phyloP scores from a whole-genome alignment of 2,888 invertebrate genomes.

The Campaea margaritaria region DNA sequence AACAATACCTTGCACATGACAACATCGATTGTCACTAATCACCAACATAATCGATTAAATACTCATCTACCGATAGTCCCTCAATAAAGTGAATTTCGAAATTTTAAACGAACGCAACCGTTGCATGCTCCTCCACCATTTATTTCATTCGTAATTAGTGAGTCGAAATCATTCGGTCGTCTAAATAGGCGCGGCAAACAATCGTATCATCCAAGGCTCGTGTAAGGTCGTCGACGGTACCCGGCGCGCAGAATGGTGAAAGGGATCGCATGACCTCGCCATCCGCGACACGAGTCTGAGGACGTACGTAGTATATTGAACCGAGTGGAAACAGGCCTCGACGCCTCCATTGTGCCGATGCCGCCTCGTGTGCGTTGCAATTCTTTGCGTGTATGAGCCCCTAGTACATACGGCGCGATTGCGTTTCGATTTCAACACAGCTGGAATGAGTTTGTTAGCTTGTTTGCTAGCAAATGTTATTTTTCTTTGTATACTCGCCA shows the following conservation, averaged over 20 bases:
- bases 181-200: conserved; percentile 57
- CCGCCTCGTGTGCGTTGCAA: conserved; percentile 42
- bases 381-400: conserved; percentile 41
- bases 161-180: conserved; percentile 37
- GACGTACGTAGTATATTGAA: conserved; percentile 67
- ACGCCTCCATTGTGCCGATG: conserved; percentile 32
- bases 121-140: conserved; percentile 29
- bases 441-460: conserved; percentile 2
- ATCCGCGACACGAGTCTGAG: conserved; percentile 55
- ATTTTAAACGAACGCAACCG: conserved; percentile 11
- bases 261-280: conserved; percentile 77
- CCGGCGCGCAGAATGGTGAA: conserved; percentile 76
- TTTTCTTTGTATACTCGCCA: neutral
- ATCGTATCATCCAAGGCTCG: conserved; percentile 72
- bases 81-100: conserved; percentile 27
- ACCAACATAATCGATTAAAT: conserved; percentile 9
- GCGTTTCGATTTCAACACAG: conserved; percentile 33
- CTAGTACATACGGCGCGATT: conserved; percentile 31
- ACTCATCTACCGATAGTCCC: conserved; percentile 10
- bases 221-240: conserved; percentile 70
- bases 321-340: conserved; percentile 50
- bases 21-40: conserved; percentile 8
- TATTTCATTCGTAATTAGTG: conserved; percentile 29
- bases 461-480: conserved; percentile 1
- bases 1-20: neutral